Percentiles rank a stretch among this genome's conserved stretches.
phyloP scores from a whole-genome alignment of 2,797 vertebrate species.

The Gastrophryne carolinensis region DNA sequence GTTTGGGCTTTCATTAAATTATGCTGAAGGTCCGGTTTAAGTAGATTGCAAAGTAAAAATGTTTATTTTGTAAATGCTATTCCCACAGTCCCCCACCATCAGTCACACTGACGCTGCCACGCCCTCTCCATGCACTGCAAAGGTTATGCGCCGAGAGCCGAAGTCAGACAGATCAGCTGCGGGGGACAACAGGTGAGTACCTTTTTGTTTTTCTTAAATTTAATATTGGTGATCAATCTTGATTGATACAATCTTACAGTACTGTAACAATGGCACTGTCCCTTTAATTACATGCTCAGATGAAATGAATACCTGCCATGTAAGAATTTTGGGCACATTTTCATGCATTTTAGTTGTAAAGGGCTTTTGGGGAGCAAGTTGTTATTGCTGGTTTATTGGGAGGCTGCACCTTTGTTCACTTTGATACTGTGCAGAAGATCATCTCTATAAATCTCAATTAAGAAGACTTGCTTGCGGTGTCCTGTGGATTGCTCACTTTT shows the following conservation, averaged over 20 bases:
- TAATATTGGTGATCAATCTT: no score
- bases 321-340: not conserved
- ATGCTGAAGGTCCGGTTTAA: no score
- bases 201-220: no score
- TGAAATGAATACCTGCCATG: not conserved
- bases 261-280: not conserved
- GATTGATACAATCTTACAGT: not conserved
- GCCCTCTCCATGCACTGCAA: no score
- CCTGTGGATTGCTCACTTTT: not conserved
- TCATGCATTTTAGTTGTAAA: not conserved
- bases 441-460: not conserved
- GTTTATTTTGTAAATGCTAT: no score
- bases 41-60: no score
- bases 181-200: no score
- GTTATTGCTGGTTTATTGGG: not conserved
- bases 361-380: not conserved
- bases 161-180: no score
- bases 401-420: not conserved
- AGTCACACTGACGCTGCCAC: no score
- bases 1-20: no score
- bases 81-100: no score
- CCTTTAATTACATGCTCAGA: not conserved
- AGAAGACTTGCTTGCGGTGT: not conserved
- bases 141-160: no score
- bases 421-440: not conserved